A percentile compares a stretch with the other conserved stretches of the same genome.
phyloP scores from a whole-genome alignment of 2,797 vertebrate genomes.

The Scolopax bukidnonensis region DNA sequence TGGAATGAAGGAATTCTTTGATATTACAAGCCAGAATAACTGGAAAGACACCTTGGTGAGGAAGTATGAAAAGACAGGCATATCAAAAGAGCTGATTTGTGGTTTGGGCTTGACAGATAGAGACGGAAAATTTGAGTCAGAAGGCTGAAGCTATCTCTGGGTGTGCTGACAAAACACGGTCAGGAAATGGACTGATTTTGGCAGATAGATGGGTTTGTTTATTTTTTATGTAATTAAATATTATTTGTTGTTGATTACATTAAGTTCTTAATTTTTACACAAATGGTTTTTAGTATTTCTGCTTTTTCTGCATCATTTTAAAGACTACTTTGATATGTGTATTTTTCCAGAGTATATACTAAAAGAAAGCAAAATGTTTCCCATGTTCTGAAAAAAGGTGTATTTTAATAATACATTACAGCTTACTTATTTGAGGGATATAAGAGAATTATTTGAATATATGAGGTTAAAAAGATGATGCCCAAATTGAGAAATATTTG shows the following conservation, averaged over 20 bases:
- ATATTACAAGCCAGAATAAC: background rate
- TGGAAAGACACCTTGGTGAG: background rate
- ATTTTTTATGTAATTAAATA: background rate
- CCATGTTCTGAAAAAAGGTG: background rate
- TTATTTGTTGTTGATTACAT: background rate
- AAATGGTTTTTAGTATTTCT: background rate
- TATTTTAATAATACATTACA: background rate
- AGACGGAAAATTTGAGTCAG: background rate
- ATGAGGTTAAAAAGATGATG: background rate
- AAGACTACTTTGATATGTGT: background rate
- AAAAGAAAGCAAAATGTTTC: background rate
- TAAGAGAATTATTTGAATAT: background rate
- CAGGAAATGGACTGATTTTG: background rate
- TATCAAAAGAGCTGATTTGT: slow-evolving; percentile 21
- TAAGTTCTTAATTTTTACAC: background rate
- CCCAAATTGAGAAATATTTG: background rate
- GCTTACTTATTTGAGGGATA: fast-evolving
- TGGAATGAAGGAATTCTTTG: background rate
- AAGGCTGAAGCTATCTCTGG: background rate
- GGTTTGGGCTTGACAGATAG: background rate
- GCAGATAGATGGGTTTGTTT: background rate
- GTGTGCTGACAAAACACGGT: background rate
- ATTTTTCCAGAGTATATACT: background rate
- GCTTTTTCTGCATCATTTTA: background rate
- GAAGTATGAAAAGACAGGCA: background rate